Conservation (phyloP, 92 coral and sea anemone genomes). For the Umimayanthus kanabou region DNA sequence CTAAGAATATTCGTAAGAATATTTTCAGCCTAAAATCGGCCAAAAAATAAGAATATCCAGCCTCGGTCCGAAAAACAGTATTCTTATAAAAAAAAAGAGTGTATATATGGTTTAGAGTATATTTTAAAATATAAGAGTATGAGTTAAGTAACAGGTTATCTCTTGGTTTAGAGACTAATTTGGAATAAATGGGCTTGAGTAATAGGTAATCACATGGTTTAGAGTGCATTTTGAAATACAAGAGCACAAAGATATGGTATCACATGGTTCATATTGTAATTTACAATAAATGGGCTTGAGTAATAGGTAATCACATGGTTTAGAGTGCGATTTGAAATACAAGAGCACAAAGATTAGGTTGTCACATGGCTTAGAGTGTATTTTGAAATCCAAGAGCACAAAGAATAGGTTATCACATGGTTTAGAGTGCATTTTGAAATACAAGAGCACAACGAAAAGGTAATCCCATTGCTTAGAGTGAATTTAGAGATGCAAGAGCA, state of each 20-base stretch:
- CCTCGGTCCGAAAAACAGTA: too few species aligned
- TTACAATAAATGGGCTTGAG: neutral
- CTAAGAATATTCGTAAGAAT: too few species aligned
- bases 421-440: neutral
- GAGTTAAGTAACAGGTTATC: too few species aligned
- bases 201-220: neutral
- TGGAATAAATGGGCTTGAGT: too few species aligned
- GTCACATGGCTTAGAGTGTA: neutral
- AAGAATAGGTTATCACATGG: neutral
- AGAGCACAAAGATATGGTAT: too few species aligned
- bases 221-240: too few species aligned
- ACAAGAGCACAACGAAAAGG: neutral
- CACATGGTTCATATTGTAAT: neutral
- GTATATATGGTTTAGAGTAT: too few species aligned
- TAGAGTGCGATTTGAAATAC: neutral
- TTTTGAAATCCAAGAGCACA: neutral
- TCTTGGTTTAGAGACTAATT: too few species aligned
- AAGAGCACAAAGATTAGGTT: neutral
- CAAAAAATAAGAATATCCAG: too few species aligned
- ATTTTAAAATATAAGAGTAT: too few species aligned
- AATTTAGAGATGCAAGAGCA: neutral
- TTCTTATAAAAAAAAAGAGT: too few species aligned
- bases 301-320: neutral
- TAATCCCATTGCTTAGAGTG: neutral
- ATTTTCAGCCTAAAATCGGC: too few species aligned